phyloP scores from a whole-genome alignment of 2,113 vertebrate species.

The Phyllostomus hastatus region DNA sequence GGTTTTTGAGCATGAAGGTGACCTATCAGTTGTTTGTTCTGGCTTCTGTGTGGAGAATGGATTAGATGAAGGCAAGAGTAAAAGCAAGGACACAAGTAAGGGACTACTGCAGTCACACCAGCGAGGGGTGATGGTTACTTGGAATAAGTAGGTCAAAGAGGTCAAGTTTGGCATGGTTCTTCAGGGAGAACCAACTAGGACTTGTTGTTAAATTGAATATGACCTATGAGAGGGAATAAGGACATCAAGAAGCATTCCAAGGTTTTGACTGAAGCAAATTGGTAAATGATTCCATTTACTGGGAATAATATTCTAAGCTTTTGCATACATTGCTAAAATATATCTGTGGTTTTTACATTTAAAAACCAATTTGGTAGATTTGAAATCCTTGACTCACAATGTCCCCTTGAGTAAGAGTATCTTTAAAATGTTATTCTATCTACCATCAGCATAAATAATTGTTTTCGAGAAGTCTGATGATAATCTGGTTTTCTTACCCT shows the following conservation, averaged over 20 bases:
- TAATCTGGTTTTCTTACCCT: not conserved
- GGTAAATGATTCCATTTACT: not conserved
- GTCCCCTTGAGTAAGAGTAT: not conserved
- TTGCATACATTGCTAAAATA: not conserved
- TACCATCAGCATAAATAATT: not conserved
- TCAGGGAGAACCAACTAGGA: not conserved
- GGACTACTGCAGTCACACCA: rapidly evolving
- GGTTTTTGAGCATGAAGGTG: not conserved
- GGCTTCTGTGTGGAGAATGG: not conserved
- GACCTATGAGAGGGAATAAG: not conserved
- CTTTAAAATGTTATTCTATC: not conserved
- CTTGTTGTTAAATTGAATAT: not conserved
- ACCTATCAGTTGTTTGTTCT: not conserved
- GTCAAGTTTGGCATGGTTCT: not conserved
- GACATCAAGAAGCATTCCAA: not conserved
- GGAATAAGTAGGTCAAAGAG: not conserved
- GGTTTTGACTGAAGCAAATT: not conserved
- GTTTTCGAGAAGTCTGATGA: not conserved
- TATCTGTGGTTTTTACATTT: not conserved
- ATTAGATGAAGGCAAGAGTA: not conserved
- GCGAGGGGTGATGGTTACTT: not conserved
- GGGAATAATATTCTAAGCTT: not conserved
- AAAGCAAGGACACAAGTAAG: not conserved
- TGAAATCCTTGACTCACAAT: not conserved
- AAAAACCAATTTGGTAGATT: not conserved